Evolutionary conservation across 1,140 invertebrate genomes (phyloP).

Genomic region (Battus philenor): DNA sequence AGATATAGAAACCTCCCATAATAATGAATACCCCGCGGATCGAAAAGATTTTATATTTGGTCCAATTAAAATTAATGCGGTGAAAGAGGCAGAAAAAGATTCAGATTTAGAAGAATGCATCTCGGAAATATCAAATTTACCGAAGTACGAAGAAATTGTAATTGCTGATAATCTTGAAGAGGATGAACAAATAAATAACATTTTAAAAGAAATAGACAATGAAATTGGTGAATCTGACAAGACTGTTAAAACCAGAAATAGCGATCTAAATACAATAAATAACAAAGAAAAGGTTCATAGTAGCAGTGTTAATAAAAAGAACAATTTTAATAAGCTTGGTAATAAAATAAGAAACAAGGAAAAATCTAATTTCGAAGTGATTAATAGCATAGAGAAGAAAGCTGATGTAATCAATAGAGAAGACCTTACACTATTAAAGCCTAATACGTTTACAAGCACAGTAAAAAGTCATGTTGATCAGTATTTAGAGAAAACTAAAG

Average conservation of each 20-base stretch:
- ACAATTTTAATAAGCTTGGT: slow-evolving; percentile 6
- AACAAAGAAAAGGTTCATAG: background rate
- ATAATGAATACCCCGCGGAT: background rate
- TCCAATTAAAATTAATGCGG: slow-evolving; percentile 11
- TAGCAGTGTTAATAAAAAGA: background rate
- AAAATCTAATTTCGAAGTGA: slow-evolving; percentile 43
- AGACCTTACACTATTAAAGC: background rate
- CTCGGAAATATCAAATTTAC: slow-evolving; percentile 8
- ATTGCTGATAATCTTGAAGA: slow-evolving; percentile 30
- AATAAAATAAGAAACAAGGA: slow-evolving; percentile 20
- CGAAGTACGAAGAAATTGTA: too few species aligned
- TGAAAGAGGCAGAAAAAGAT: slow-evolving; percentile 8
- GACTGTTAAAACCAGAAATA: background rate
- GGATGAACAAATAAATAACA: slow-evolving; percentile 38
- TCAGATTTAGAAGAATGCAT: slow-evolving; percentile 13
- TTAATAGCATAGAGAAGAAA: slow-evolving; percentile 41
- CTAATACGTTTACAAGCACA: slow-evolving; percentile 38
- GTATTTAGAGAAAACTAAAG: slow-evolving; percentile 11
- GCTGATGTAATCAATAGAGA: slow-evolving; percentile 20
- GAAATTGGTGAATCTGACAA: slow-evolving; percentile 35
- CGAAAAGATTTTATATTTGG: background rate
- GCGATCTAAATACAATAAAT: slow-evolving; percentile 6
- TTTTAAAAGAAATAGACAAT: slow-evolving; percentile 51
- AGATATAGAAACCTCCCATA: background rate
- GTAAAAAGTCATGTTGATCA: slow-evolving; percentile 24